Percentiles rank a stretch among this genome's conserved stretches.
phyloP scores from a whole-genome alignment of 2,797 vertebrate species.

The Galago senegalensis region DNA sequence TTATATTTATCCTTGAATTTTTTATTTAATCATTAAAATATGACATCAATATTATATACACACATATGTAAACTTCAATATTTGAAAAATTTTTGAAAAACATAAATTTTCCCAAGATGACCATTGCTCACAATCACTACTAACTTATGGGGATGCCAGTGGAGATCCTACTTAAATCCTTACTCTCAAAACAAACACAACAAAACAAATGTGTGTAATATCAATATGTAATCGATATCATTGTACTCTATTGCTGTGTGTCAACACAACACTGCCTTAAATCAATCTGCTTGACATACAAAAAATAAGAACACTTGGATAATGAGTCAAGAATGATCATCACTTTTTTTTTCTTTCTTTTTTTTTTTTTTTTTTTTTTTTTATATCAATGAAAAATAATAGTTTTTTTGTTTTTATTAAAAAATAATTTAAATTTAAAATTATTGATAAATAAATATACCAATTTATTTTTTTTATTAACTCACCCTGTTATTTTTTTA shows the following conservation, averaged over 20 bases:
- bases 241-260: not conserved
- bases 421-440: too few relatives aligned
- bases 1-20: not conserved
- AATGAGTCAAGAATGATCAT: not conserved
- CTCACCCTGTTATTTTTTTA: too few relatives aligned
- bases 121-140: not conserved
- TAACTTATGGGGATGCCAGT: not conserved
- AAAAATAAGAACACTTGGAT: slow-evolving; percentile 36
- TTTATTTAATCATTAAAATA: not conserved
- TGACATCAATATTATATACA: not conserved
- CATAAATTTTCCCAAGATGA: slow-evolving; percentile 14
- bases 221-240: not conserved
- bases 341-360: not conserved
- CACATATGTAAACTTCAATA: not conserved
- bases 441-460: too few relatives aligned
- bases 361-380: too few relatives aligned
- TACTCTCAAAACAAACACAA: not conserved
- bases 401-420: too few relatives aligned
- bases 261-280: not conserved
- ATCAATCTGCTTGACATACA: not conserved
- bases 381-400: too few relatives aligned
- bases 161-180: not conserved
- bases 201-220: not conserved
- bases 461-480: too few relatives aligned
- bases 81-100: not conserved